Evolutionary conservation across 2,113 vertebrate genomes (phyloP).

Genomic region (Vidua chalybeata): DNA sequence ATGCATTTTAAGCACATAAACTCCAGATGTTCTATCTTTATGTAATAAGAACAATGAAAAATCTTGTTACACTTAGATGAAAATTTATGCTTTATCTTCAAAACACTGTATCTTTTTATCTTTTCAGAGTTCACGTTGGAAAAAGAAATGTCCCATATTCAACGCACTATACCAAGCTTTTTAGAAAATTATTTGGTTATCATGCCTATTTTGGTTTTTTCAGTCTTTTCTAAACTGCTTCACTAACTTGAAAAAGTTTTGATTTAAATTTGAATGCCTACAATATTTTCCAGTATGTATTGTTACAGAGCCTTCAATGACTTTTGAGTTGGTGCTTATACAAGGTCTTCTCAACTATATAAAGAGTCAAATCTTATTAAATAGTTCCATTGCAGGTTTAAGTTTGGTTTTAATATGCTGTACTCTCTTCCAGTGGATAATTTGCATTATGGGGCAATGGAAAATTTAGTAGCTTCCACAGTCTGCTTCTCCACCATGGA

Average conservation of each 20-base stretch:
- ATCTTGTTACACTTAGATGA: not conserved
- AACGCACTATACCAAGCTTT: not conserved
- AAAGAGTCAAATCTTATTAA: not conserved
- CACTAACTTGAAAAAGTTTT: not conserved
- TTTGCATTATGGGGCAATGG: not conserved
- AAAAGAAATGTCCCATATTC: not conserved
- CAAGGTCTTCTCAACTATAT: not conserved
- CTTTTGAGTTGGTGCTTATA: not conserved
- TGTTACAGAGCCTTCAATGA: not conserved
- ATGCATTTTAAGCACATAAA: not conserved
- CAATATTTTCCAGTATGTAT: not conserved
- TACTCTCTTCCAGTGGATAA: not conserved
- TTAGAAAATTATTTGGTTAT: not conserved
- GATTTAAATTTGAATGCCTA: not conserved
- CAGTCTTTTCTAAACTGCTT: not conserved
- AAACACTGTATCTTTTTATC: not conserved
- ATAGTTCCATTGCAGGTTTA: not conserved
- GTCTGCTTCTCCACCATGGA: not conserved
- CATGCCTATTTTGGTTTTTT: fast-evolving
- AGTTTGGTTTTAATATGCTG: not conserved
- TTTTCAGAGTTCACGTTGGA: not conserved
- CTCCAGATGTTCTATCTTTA: not conserved
- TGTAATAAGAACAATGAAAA: not conserved
- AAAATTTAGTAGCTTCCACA: not conserved
- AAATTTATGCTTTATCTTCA: not conserved